A percentile compares a stretch with the other conserved stretches of the same genome.
phyloP scores from a whole-genome alignment of 2,113 vertebrate genomes.

The Pluvianellus socialis region DNA sequence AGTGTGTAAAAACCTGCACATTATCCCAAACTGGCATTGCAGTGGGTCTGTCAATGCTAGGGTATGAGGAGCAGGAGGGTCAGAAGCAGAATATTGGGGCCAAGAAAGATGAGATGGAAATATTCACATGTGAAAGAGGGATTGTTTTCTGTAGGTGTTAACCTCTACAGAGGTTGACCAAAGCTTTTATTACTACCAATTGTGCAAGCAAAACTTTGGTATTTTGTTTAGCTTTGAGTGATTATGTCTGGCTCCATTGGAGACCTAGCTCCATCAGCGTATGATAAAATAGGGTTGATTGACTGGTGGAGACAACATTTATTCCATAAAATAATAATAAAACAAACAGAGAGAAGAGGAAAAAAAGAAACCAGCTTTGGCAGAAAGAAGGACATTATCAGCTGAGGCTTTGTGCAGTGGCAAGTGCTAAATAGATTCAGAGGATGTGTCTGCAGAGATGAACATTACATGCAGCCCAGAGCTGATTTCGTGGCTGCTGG shows the following conservation, averaged over 20 bases:
- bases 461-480: not conserved
- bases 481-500: not conserved
- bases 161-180: not conserved
- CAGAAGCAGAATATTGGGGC: not conserved
- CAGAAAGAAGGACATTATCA: not conserved
- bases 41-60: not conserved
- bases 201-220: not conserved
- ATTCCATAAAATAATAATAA: not conserved
- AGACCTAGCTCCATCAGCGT: not conserved
- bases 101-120: not conserved
- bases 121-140: not conserved
- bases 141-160: not conserved
- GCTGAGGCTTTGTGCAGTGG: not conserved
- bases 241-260: not conserved
- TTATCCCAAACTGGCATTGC: not conserved
- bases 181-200: not conserved
- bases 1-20: not conserved
- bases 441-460: not conserved
- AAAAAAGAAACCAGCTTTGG: not conserved
- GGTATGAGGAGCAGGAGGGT: not conserved
- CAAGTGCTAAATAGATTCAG: not conserved
- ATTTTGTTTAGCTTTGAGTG: not conserved
- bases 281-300: not conserved
- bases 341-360: no score
- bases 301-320: not conserved